Conservation (phyloP, 2,113 vertebrate species). For the Sorex fumeus region DNA sequence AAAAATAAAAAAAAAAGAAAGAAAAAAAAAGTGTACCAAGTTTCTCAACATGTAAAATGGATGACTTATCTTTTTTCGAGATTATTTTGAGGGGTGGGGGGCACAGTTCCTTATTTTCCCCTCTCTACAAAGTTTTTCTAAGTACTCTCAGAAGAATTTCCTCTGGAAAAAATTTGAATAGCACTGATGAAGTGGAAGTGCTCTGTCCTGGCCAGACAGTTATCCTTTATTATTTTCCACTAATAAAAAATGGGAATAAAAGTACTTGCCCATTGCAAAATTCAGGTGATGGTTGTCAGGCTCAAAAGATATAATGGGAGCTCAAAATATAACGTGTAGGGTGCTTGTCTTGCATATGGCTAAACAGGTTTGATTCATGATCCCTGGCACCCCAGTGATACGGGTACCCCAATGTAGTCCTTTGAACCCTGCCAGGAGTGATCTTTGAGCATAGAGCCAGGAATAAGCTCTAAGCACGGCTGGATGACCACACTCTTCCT, state of each 20-base stretch:
- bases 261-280: slow-evolving; percentile 8
- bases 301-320: neutral
- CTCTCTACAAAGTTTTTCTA: neutral
- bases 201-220: neutral
- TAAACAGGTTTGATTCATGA: too few relatives aligned
- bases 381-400: too few relatives aligned
- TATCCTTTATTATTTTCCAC: slow-evolving; percentile 13
- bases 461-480: too few relatives aligned
- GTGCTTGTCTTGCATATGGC: too few relatives aligned
- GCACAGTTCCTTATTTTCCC: neutral
- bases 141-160: neutral
- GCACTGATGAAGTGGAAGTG: neutral
- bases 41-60: neutral
- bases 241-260: slow-evolving; percentile 33
- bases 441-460: too few relatives aligned
- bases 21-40: too few relatives aligned
- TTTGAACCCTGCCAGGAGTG: too few relatives aligned
- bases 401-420: too few relatives aligned
- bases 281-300: neutral
- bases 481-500: too few relatives aligned
- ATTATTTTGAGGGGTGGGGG: neutral
- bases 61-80: neutral
- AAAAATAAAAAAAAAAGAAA: too few relatives aligned
- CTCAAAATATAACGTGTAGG: too few relatives aligned
- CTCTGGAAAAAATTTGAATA: neutral